Percentiles rank a stretch among this genome's conserved stretches.
These are phyloP conservation scores for Porites lutea DNA, from an alignment of 64 coral and sea anemone species.

Conservation along the genomic window DNA sequence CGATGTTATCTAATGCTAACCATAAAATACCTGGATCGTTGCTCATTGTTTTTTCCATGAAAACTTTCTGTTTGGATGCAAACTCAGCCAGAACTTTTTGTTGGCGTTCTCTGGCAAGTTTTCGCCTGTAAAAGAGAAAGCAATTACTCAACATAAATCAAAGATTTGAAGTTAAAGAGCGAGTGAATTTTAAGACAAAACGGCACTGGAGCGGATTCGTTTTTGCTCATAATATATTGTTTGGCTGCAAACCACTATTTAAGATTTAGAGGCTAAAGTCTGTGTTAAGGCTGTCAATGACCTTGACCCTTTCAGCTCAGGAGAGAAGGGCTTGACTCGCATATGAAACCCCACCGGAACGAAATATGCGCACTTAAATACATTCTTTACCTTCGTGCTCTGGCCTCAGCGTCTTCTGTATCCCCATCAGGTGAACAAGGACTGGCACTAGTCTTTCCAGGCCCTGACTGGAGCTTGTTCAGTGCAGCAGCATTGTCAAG, in stretches of 20 bases:
- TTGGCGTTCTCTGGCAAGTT: conserved; percentile 89
- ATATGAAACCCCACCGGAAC: no score
- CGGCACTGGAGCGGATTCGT: no score
- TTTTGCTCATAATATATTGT: no score
- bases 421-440: conserved; percentile 42
- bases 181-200: no score
- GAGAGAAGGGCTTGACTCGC: no score
- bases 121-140: conserved; percentile 55
- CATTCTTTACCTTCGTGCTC: conserved; percentile 55
- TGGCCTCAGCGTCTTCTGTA: conserved; percentile 52
- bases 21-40: conserved; percentile 54
- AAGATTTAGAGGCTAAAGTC: no score
- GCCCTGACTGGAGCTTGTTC: conserved; percentile 28
- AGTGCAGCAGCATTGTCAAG: conserved; percentile 69
- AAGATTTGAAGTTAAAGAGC: no score
- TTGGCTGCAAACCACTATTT: no score
- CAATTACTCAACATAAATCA: background rate
- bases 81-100: conserved; percentile 94
- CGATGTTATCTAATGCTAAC: no score
- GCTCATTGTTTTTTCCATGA: conserved; percentile 83
- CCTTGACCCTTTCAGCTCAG: no score
- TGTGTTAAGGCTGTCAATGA: no score
- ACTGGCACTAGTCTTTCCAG: conserved; percentile 6
- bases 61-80: conserved; percentile 82
- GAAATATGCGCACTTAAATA: no score